These are phyloP conservation scores for Apamea sordens DNA, from an alignment of 2,888 invertebrate species.

Conservation along the genomic window DNA sequence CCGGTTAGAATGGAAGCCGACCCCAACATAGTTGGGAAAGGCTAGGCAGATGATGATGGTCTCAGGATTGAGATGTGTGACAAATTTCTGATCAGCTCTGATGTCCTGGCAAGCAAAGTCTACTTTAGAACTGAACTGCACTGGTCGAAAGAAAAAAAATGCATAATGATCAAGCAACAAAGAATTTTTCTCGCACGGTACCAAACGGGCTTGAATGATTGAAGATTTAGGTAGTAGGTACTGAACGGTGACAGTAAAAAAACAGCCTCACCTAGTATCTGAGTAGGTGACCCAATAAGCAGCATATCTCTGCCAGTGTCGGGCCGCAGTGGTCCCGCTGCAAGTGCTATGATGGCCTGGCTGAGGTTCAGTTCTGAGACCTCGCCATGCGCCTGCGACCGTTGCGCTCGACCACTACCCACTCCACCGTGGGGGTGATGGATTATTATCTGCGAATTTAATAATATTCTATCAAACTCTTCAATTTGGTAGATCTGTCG, in stretches of 20 bases:
- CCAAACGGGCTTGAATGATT: background rate
- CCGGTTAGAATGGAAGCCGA: too few species aligned
- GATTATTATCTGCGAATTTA: conserved; percentile 92
- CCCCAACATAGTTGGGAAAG: too few species aligned
- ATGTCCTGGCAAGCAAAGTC: too few species aligned
- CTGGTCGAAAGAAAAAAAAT: background rate
- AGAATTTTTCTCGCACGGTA: background rate
- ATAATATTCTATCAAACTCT: background rate
- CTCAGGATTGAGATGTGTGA: background rate
- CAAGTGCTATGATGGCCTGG: conserved; percentile 94
- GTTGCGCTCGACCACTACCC: conserved; percentile 91
- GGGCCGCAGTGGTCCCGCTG: conserved; percentile 93
- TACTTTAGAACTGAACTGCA: background rate
- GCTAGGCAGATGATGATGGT: too few species aligned
- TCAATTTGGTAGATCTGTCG: background rate
- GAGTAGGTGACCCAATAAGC: conserved; percentile 93
- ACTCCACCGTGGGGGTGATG: conserved; percentile 95
- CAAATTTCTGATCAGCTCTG: background rate
- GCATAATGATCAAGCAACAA: background rate
- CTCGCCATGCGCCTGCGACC: conserved; percentile 92
- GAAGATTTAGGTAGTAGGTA: background rate
- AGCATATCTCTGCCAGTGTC: conserved; percentile 93
- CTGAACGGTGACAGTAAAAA: background rate
- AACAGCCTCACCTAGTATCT: conserved; percentile 80
- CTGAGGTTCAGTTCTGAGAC: conserved; percentile 94